Conservation (phyloP, 2,797 vertebrate species). For the Phaenicophaeus curvirostris region DNA sequence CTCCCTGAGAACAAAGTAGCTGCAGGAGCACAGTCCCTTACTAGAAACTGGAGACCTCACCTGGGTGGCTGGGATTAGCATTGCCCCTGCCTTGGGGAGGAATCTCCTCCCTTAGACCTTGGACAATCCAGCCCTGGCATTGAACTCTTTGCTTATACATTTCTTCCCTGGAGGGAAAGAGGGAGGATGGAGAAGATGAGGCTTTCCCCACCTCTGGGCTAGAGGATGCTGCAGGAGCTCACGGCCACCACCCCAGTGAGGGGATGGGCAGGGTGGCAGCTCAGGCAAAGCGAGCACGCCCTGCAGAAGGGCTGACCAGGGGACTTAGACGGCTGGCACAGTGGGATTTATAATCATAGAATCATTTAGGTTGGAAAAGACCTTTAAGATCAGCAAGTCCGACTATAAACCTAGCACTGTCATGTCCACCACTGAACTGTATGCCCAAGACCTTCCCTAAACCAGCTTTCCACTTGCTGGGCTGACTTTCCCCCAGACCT, state of each 20-base stretch:
- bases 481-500: neutral
- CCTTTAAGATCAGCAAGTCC: no score
- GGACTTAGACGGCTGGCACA: accelerated
- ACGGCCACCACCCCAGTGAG: accelerated
- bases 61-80: neutral
- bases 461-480: neutral
- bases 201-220: neutral
- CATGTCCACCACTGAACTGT: no score
- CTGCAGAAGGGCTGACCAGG: neutral
- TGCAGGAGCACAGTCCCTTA: neutral
- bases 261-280: accelerated
- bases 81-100: neutral
- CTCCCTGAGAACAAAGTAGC: neutral
- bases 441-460: neutral
- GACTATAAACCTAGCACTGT: no score
- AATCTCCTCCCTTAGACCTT: neutral
- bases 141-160: neutral
- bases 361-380: no score
- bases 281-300: neutral
- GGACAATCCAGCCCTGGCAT: neutral
- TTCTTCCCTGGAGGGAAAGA: neutral
- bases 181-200: neutral
- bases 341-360: neutral
- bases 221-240: neutral
- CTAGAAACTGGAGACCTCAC: neutral